A percentile compares a stretch with the other conserved stretches of the same genome.
These are phyloP conservation scores for Trichonephila clavata DNA, from an alignment of 1,140 invertebrate genomes.

Conservation along the genomic window DNA sequence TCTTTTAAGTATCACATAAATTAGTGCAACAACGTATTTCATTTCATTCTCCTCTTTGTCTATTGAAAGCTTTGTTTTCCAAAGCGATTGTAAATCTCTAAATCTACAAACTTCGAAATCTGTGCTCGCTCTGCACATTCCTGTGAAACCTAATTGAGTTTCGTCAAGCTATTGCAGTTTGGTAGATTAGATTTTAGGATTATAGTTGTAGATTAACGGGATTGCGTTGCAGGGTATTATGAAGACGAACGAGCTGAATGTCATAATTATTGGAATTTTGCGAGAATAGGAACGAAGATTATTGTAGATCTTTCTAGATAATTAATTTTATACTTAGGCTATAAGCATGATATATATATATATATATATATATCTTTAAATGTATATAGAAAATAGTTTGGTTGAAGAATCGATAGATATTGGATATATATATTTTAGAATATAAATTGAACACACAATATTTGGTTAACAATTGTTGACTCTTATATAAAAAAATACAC, in stretches of 20 bases:
- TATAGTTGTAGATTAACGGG: conserved; percentile 40
- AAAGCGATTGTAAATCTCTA: background rate
- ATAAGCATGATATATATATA: background rate
- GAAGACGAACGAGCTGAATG: background rate
- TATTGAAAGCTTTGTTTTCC: background rate
- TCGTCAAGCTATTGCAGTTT: background rate
- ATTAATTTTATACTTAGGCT: conserved; percentile 12
- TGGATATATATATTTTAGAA: no score
- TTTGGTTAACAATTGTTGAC: no score
- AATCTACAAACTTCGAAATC: conserved; percentile 42
- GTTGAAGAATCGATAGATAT: no score
- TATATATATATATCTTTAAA: no score
- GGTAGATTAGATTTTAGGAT: conserved; percentile 34
- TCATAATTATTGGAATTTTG: background rate
- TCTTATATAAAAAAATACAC: no score
- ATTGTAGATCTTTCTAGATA: background rate
- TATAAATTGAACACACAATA: no score
- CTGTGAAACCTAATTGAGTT: conserved; percentile 33
- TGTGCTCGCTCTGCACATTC: background rate
- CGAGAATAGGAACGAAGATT: conserved; percentile 4
- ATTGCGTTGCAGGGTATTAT: conserved; percentile 39
- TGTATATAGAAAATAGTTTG: no score
- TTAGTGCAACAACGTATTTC: background rate
- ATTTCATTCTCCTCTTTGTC: background rate
- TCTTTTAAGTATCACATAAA: background rate